A percentile compares a stretch with the other conserved stretches of the same genome.
These are phyloP conservation scores for Sebastes schlegelii DNA, from an alignment of 2,113 vertebrate genomes.

Conservation along the genomic window DNA sequence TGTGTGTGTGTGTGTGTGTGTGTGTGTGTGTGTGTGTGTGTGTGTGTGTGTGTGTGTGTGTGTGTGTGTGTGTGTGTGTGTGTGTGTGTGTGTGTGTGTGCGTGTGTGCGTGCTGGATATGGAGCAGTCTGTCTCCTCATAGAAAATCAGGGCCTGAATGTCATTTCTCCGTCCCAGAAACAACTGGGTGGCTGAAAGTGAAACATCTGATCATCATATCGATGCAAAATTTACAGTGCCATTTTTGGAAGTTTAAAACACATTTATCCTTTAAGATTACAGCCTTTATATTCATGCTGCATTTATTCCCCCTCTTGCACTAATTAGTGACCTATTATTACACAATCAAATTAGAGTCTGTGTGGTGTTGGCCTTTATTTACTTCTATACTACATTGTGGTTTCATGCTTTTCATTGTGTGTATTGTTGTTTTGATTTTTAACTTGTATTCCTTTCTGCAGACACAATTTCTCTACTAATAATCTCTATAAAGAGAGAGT, in stretches of 20 bases:
- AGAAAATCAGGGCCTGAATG: constrained; percentile 22
- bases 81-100: constrained; percentile 34
- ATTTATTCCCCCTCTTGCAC: too few species aligned
- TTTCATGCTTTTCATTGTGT: not conserved
- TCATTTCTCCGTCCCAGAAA: constrained; percentile 6
- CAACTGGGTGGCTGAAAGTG: not conserved
- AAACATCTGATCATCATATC: constrained; percentile 1
- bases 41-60: constrained; percentile 11
- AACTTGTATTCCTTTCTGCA: not conserved
- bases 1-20: constrained; percentile 27
- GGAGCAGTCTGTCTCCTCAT: constrained; percentile 52
- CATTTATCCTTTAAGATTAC: not conserved
- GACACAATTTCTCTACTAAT: not conserved
- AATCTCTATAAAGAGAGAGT: not conserved
- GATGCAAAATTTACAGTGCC: not conserved
- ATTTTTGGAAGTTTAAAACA: not conserved
- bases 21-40: constrained; percentile 35
- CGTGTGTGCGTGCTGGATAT: constrained; percentile 37
- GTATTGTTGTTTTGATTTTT: not conserved
- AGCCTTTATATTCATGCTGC: not conserved
- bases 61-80: constrained; percentile 30
- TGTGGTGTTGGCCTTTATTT: not conserved
- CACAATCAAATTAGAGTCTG: not conserved
- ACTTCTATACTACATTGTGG: not conserved
- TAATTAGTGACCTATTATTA: not conserved